Conservation (phyloP, 2,113 vertebrate species). For the Baryphthengus martii region DNA sequence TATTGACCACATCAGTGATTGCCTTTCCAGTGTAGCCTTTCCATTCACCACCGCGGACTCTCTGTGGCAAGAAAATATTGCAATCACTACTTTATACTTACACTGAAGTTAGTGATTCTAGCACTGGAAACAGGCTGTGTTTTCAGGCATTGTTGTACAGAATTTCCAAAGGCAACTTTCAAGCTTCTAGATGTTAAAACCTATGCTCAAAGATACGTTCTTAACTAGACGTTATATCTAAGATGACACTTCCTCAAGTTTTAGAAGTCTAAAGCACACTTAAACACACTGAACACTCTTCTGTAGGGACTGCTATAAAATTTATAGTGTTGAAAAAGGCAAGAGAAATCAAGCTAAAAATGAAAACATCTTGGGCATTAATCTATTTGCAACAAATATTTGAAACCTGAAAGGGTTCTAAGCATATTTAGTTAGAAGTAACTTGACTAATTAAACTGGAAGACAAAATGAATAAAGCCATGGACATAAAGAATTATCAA, state of each 20-base stretch:
- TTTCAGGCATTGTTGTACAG: background rate
- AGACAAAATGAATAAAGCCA: background rate
- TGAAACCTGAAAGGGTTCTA: background rate
- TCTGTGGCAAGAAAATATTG: constrained; percentile 59
- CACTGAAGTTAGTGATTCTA: background rate
- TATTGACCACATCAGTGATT: constrained; percentile 92
- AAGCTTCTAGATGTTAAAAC: background rate
- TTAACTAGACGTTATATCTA: too few relatives aligned
- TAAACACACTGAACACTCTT: background rate
- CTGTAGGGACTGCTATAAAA: background rate
- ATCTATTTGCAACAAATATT: background rate
- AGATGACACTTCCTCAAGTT: too few relatives aligned
- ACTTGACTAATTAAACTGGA: background rate
- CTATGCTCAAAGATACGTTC: background rate
- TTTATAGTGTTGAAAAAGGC: background rate
- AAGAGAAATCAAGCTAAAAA: background rate
- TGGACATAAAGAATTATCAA: background rate
- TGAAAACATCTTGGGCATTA: background rate
- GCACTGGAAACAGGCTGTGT: background rate
- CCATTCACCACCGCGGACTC: constrained; percentile 91
- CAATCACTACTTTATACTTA: background rate
- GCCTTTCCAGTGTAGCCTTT: constrained; percentile 92
- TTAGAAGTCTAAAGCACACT: background rate
- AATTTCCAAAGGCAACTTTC: background rate
- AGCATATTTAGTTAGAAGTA: background rate